Base-by-base conservation (phyloP, 2,797 vertebrate species). In the Thamnophis elegans region DNA sequence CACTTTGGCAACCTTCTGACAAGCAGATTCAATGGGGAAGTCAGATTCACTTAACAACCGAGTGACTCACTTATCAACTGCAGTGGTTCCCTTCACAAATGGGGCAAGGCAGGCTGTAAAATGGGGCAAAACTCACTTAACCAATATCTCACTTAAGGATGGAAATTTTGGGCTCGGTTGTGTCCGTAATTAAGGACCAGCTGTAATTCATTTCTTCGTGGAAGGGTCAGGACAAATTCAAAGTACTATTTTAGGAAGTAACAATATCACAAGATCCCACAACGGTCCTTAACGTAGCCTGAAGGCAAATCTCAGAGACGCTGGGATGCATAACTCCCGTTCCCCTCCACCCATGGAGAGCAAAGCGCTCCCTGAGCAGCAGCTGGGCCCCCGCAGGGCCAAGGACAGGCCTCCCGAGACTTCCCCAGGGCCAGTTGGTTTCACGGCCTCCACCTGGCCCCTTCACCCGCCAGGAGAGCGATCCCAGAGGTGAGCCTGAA, bases 291-390 rank as follows among this genome's bases (percentile, higher is more conserved):
- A 3, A 22, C 10, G 2, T 0, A n/a, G 28, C 10, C 28, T 1
- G 5, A 36, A 55, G 5, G 13, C 6, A 1, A n/a, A 4, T 2
- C 3, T 18, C 42, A n/a, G 18, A 4, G 1, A 53, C 0, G 26
- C 28, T 25, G 59, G 59, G 28, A 68, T 1, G 5, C 13, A 51
- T 16, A 28, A 3, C 4, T n/a, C 18, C 16, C 0, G 9, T 20
- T 42, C 60, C 26, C n/a, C 36, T 51, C 0, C 32, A 73, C 3
- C 14, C 65, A 18, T 0, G 65, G 65, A 18, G 65, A 36, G 65
- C n/a, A 3, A 18, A 36, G n/a, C 55, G n/a, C 14, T 2, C 36
- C 12, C 62, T 3, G 20, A 6, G 62, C 25, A 28, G 58, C 42
- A 28, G 22, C 2, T 6, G 51, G 47, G 47, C 60, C 10, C 51